These are phyloP conservation scores for Coreius guichenoti DNA, from an alignment of 2,797 vertebrate genomes.

Conservation along the genomic window DNA sequence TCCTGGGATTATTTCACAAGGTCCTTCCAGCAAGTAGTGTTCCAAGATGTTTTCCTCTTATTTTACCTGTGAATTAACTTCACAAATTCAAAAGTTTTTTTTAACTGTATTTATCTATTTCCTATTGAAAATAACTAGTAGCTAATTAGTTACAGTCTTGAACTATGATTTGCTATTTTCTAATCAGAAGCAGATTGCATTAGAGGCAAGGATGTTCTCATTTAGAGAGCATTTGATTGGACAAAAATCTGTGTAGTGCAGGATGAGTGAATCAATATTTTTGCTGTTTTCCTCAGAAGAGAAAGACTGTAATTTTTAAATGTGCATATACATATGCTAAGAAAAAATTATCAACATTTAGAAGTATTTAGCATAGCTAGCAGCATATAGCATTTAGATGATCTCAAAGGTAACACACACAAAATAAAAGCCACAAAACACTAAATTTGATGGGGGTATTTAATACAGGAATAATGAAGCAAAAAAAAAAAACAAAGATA, in stretches of 20 bases:
- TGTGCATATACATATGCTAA: neutral
- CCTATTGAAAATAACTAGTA: neutral
- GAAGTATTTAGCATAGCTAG: neutral
- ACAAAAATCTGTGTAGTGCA: neutral
- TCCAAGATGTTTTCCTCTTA: too few species aligned
- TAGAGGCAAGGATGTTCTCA: neutral
- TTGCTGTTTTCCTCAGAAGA: neutral
- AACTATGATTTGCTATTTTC: neutral
- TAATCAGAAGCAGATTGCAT: neutral
- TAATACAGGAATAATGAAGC: neutral
- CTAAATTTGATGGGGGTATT: neutral
- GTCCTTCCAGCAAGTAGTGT: too few species aligned
- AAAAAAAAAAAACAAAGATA: neutral
- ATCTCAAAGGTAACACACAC: neutral
- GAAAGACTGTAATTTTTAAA: neutral
- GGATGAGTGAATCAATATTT: neutral
- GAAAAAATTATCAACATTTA: neutral
- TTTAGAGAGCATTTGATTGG: neutral
- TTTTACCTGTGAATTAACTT: too few species aligned
- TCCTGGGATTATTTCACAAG: too few species aligned
- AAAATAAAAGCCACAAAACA: neutral
- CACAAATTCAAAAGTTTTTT: too few species aligned
- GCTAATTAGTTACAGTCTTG: neutral
- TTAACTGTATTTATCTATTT: neutral
- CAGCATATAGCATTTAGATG: neutral